Base-by-base conservation (phyloP, 2,797 vertebrate species). In the Molothrus ater region DNA sequence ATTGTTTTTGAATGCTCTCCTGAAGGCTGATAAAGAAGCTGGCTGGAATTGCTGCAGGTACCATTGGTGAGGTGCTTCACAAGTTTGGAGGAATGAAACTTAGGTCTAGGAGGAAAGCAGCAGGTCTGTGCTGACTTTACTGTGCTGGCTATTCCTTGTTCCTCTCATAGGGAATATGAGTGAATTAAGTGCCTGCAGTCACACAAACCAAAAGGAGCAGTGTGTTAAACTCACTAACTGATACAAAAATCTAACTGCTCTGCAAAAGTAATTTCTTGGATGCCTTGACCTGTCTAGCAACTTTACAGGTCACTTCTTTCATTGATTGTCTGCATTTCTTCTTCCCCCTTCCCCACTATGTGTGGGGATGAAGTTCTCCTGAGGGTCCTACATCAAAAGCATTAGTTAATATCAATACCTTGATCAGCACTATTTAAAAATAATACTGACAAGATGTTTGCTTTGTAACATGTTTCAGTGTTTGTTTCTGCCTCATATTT, bases 401-500 rank as follows among this genome's bases (percentile, higher is more conserved):
- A 2, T 22, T 61, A 48, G 29, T 59, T 82, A 59, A 36, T 47
- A n/a, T 51, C 0, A 0, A 12, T 75, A 64, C 11, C 11, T 31
- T 54, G 10, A 47, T 63, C 18, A 70, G 31, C n/a, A 12, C 19
- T 36, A 11, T 28, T 63, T 64, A 43, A 45, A 75, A 79, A 34
- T 36, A 47, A 40, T 13, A 11, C 6, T 53, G 14, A 34, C n/a
- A 43, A 21, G 12, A 10, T 31, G 4, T 12, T 47, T 50, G 6
- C 50, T 80, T 86, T 90, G 47, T 73, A 28, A 28, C 5, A 0
- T 26, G 3, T 76, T 86, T 91, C 53, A 45, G 0, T 43, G 13
- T 78, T 88, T 74, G n/a, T 63, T 85, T 86, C 57, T 70, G 10
- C 54, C 36, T 59, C 6, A 0, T 10, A 0, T 79, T 78, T 63